These are phyloP conservation scores for Rutpela maculata DNA, from an alignment of 2,888 invertebrate species.

Conservation along the genomic window DNA sequence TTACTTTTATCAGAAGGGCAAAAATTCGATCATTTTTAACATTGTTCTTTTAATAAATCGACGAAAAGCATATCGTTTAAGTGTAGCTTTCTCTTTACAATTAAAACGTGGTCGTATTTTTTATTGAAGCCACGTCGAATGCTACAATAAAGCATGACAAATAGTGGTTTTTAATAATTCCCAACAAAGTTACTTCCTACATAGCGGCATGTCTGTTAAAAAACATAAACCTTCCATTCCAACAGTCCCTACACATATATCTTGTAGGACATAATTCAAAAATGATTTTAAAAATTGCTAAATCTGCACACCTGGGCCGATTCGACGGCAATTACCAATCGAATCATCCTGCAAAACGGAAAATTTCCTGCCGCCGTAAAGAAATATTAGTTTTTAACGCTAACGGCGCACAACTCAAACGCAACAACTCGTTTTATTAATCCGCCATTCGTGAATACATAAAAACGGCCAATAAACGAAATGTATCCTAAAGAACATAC, in stretches of 20 bases:
- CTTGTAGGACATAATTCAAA: slow-evolving; percentile 21
- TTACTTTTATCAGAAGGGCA: no score
- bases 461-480: slow-evolving; percentile 56
- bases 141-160: neutral
- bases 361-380: slow-evolving; percentile 42
- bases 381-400: slow-evolving; percentile 55
- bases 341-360: slow-evolving; percentile 15
- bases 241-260: neutral
- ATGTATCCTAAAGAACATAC: slow-evolving; percentile 46
- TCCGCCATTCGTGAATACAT: slow-evolving; percentile 56
- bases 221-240: slow-evolving; percentile 10
- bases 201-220: neutral
- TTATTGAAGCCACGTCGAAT: no score
- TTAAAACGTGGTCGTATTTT: no score
- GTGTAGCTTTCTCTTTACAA: no score
- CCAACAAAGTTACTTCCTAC: neutral
- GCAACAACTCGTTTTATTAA: slow-evolving; percentile 60
- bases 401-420: slow-evolving; percentile 38
- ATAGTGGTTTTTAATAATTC: neutral
- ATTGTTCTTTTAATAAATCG: no score
- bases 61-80: no score
- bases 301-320: slow-evolving; percentile 20
- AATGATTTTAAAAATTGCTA: slow-evolving; percentile 32
- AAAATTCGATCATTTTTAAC: no score
- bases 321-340: neutral